phyloP scores from a whole-genome alignment of 2,888 invertebrate species.

The Lycia hirtaria region DNA sequence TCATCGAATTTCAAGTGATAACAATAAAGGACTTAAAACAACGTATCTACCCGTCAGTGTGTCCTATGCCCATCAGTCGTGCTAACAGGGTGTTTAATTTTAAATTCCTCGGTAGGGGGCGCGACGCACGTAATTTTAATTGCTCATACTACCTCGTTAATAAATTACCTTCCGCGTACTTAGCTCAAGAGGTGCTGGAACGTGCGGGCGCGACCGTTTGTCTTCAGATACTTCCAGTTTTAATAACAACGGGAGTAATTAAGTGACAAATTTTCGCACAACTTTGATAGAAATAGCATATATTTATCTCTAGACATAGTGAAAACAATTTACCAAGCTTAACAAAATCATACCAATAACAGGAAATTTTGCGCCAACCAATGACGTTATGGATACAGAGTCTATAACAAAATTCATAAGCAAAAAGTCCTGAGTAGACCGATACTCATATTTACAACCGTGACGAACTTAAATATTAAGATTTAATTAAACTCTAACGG shows the following conservation, averaged over 20 bases:
- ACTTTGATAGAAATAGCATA: no score
- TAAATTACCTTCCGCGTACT: constrained; percentile 22
- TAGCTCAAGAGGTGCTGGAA: constrained; percentile 5
- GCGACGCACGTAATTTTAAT: constrained; percentile 25
- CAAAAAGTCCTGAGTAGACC: no score
- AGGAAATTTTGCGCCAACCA: no score
- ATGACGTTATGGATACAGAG: background rate
- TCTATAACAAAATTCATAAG: no score
- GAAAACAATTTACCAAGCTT: no score
- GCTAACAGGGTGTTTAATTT: constrained; percentile 30
- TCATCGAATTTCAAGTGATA: no score
- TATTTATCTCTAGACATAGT: no score
- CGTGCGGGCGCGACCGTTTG: background rate
- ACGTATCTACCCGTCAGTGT: background rate
- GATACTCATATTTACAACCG: no score
- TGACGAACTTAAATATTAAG: no score
- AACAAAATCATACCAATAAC: no score
- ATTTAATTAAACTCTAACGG: no score
- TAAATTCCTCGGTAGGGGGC: constrained; percentile 14
- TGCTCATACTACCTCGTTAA: constrained; percentile 26
- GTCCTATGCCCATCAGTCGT: constrained; percentile 8
- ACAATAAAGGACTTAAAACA: background rate
- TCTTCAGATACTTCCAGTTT: background rate
- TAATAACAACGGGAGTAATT: background rate
- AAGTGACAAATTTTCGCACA: background rate